These are phyloP conservation scores for Propithecus deckenii DNA, from an alignment of 2,797 vertebrate genomes.

Conservation along the genomic window DNA sequence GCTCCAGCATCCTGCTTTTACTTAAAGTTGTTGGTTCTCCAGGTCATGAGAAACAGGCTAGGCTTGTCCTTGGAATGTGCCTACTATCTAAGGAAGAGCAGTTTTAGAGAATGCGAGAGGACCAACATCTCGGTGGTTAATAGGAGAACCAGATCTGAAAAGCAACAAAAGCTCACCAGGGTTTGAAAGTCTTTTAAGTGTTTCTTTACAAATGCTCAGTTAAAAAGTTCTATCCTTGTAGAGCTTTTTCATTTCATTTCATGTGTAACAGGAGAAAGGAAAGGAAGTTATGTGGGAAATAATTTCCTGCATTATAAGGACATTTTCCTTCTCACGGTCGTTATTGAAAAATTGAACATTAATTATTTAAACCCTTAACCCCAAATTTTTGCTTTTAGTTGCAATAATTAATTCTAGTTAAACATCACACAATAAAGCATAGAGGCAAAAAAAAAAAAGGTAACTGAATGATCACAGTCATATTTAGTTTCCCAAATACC, in stretches of 20 bases:
- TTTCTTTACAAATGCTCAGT: constrained; percentile 63
- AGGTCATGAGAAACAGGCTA: not conserved
- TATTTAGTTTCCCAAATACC: constrained; percentile 75
- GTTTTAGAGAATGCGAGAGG: constrained; percentile 65
- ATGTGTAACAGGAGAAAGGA: not conserved
- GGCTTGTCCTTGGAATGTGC: constrained; percentile 56
- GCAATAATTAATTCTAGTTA: constrained; percentile 30
- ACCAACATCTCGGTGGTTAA: not conserved
- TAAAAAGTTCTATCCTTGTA: not conserved
- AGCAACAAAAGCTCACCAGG: not conserved
- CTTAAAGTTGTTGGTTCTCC: not conserved
- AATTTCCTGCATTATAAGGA: not conserved
- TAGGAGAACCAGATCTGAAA: constrained; percentile 52
- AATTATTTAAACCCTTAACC: constrained; percentile 20
- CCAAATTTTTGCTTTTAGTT: constrained; percentile 44
- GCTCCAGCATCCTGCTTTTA: not conserved
- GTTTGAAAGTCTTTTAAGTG: constrained; percentile 56
- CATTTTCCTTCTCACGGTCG: not conserved
- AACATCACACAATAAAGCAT: not conserved
- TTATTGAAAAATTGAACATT: not conserved
- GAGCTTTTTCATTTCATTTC: not conserved
- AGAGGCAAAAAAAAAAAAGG: not conserved
- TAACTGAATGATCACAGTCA: constrained; percentile 44
- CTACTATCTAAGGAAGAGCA: constrained; percentile 74
- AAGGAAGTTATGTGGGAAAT: not conserved